Base-by-base conservation (phyloP, 2,797 vertebrate species). In the Thunnus albacares region DNA sequence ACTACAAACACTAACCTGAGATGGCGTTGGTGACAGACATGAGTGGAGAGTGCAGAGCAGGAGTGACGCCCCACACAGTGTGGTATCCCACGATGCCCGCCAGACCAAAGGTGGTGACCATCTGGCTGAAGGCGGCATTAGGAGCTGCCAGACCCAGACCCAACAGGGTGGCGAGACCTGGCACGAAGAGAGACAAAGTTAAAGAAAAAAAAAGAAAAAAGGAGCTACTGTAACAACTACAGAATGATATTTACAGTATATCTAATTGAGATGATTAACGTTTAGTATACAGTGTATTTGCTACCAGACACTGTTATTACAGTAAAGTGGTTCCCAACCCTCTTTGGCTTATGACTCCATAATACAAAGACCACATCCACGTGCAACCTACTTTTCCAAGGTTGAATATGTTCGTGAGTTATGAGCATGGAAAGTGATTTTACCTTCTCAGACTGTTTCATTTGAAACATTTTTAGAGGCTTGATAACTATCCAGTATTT, bases 11-110 rank as follows among this genome's bases (percentile, higher is more conserved):
- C 94, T 82, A 61, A 97, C 96, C 96, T 88, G 96, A 97, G 87
- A 97, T 97, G 49, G 96, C 96, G 33, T 97, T 97, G 75, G 96
- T 97, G 81, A 97, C 95, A 7, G 95, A 96, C 95, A 97, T 95
- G 60, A 97, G 94, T 2, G 95, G 95, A 3, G 97, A 97, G 91
- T 96, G 95, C 69, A 97, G 93, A 38, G 96, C 95, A 70, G 96
- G 94, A 53, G 94, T 95, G 80, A 97, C 95, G 26, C 95, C 96
- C 95, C 95, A 96, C 71, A 95, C 95, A 1, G 94, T 95, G 79
- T 94, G 95, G 92, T 96, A 97, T 82, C 95, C 94, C 84, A 96
- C 95, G 0, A 94, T 95, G 82, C 95, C 96, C 35, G 96, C 94
- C 63, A 96, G 89, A 59, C 96, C 95, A 66, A 97, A 97, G 79